Evolutionary conservation across 2,113 vertebrate species (phyloP), one percentile per base, ranked within the genome.

Genomic region (Tor tambroides): DNA sequence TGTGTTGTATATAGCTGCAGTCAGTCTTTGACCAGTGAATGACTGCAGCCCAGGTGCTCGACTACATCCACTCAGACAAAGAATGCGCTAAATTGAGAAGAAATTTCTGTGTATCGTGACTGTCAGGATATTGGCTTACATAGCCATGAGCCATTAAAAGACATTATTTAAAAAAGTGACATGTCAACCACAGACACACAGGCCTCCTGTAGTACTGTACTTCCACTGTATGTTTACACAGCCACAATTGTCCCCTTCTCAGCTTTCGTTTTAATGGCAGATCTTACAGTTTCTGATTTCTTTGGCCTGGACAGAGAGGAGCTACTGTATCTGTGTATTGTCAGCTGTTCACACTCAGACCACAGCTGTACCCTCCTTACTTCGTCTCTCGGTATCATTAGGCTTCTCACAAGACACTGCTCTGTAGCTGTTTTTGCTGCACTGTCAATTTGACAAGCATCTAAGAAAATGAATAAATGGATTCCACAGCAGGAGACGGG

Each of bases 341-440:
- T 95, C 94, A 94, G 94, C 94, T 95, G 94, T 92, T 94, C 92
- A 89, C 63, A 88, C 80, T 74, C 56, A 81, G 56, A 63, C 54
- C 78, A 90, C 91, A 92, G 91, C 93, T 94, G 91, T 90, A 91
- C 86, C 80, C 59, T 26, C 69, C 80, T 41, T 67, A 59, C 83
- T 78, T 69, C 75, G 10, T 86, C 84, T 61, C 83, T 86, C 84
- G 41, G 89, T 92, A 89, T 90, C 84, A 88, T 94, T 89, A 76
- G 76, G 85, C 35, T 41, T 65, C 28, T 84, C 80, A 76, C 77
- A 49, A 65, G 77, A 89, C 83, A 82, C 78, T 49, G 78, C 63
- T 92, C 90, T 91, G 89, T 92, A 93, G 92, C 93, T 93, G 94
- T 91, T 90, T 88, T 86, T 87, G 78, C 87, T 90, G 84, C 79